Percentiles rank a stretch among this genome's conserved stretches.
Conservation (phyloP, 1,140 invertebrate genomes). For the Colletes gigas region DNA sequence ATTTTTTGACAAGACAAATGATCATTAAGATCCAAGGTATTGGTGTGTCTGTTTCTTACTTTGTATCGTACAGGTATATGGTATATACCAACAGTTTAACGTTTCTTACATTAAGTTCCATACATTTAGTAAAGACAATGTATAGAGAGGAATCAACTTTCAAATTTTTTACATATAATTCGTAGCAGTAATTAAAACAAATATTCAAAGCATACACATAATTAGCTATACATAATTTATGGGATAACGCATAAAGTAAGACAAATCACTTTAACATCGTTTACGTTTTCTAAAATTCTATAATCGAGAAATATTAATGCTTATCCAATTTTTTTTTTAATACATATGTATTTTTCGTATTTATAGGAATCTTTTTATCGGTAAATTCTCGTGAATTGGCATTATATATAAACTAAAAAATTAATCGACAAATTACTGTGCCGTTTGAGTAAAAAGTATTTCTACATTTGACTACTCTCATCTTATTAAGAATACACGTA, state of each 20-base stretch:
- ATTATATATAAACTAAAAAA: constrained; percentile 21
- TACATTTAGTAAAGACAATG: constrained; percentile 54
- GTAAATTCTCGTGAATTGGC: constrained; percentile 43
- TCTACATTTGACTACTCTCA: not conserved
- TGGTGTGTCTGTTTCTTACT: constrained; percentile 65
- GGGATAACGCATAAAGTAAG: constrained; percentile 53
- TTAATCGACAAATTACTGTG: constrained; percentile 19
- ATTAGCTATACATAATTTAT: constrained; percentile 51
- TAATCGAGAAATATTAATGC: constrained; percentile 49
- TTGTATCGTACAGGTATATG: constrained; percentile 49
- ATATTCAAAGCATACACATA: constrained; percentile 54
- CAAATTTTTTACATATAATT: constrained; percentile 54
- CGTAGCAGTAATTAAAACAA: constrained; percentile 48
- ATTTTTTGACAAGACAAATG: constrained; percentile 13
- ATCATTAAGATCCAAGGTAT: constrained; percentile 75
- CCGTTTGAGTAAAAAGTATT: constrained; percentile 25
- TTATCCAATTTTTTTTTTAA: constrained; percentile 39
- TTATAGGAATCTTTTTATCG: constrained; percentile 50
- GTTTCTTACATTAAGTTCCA: constrained; percentile 48
- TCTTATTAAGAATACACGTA: constrained; percentile 15
- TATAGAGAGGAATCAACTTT: constrained; percentile 54
- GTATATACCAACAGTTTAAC: constrained; percentile 41
- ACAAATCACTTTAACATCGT: constrained; percentile 44
- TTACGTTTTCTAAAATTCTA: constrained; percentile 48
- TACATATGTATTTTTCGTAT: constrained; percentile 41